These are phyloP conservation scores for Andrena camellia DNA, from an alignment of 2,888 invertebrate species.

Conservation along the genomic window DNA sequence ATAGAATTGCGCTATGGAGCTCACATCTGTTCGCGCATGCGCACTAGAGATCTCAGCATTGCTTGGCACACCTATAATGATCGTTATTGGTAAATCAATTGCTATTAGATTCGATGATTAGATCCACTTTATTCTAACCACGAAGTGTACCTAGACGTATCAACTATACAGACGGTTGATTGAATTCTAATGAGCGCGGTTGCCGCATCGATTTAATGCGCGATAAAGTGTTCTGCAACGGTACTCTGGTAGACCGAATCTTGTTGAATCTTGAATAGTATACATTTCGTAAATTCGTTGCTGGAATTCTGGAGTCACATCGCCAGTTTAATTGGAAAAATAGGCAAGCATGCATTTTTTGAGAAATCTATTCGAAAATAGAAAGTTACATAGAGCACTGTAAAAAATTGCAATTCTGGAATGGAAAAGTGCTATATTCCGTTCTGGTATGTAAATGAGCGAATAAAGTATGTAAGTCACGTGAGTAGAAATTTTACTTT, in stretches of 20 bases:
- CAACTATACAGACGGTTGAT: slow-evolving; percentile 17
- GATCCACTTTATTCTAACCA: slow-evolving; percentile 12
- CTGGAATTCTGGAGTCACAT: too few species aligned
- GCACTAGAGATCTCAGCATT: too few species aligned
- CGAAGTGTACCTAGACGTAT: slow-evolving; percentile 16
- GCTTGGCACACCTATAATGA: background rate
- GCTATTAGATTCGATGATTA: background rate
- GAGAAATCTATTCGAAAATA: too few species aligned
- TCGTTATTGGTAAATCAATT: background rate
- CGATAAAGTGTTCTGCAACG: slow-evolving; percentile 19
- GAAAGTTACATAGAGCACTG: too few species aligned
- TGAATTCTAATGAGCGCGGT: slow-evolving; percentile 32
- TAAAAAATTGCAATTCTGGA: too few species aligned
- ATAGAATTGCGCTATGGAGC: too few species aligned
- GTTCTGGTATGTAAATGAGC: too few species aligned
- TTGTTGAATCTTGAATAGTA: background rate
- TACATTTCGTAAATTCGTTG: background rate
- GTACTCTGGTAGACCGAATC: background rate
- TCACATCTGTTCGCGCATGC: too few species aligned
- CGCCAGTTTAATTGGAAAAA: too few species aligned
- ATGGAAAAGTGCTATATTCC: too few species aligned
- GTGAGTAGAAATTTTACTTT: background rate
- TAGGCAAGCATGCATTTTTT: too few species aligned
- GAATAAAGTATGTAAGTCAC: background rate
- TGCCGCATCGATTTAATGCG: slow-evolving; percentile 27